Conservation (phyloP, 2,113 vertebrate genomes). For the Bubo scandiacus region DNA sequence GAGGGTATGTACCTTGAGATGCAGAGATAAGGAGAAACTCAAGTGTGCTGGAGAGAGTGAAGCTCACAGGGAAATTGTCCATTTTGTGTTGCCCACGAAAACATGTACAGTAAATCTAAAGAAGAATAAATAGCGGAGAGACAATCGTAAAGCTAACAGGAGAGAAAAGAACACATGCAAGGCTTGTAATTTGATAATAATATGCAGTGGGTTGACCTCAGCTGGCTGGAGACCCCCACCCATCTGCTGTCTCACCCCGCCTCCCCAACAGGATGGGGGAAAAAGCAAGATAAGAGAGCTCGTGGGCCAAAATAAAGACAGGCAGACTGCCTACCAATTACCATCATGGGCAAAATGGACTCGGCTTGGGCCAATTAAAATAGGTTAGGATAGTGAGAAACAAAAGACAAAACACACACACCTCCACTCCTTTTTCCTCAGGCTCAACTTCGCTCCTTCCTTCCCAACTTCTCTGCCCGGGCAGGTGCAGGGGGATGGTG, state of each 20-base stretch:
- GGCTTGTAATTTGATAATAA: neutral
- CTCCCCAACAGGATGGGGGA: too few relatives aligned
- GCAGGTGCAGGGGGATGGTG: neutral
- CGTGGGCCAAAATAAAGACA: neutral
- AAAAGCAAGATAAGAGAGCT: neutral
- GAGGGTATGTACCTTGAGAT: neutral
- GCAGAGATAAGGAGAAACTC: neutral
- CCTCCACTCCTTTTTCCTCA: neutral
- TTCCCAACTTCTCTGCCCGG: neutral
- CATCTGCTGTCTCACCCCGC: neutral
- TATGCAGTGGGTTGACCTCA: neutral
- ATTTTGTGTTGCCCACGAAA: neutral
- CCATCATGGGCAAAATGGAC: neutral
- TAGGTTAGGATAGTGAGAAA: neutral
- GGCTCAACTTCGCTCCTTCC: neutral
- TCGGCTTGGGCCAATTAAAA: rapidly evolving
- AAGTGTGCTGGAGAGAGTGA: rapidly evolving
- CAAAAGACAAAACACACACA: neutral
- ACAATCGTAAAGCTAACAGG: neutral
- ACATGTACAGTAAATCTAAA: neutral
- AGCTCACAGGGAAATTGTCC: neutral
- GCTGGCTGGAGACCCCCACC: neutral
- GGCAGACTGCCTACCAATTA: neutral
- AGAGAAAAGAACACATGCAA: neutral
- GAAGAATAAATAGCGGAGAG: neutral